phyloP scores from a whole-genome alignment of 2,797 vertebrate species.

The Pangasius mekongensis region DNA sequence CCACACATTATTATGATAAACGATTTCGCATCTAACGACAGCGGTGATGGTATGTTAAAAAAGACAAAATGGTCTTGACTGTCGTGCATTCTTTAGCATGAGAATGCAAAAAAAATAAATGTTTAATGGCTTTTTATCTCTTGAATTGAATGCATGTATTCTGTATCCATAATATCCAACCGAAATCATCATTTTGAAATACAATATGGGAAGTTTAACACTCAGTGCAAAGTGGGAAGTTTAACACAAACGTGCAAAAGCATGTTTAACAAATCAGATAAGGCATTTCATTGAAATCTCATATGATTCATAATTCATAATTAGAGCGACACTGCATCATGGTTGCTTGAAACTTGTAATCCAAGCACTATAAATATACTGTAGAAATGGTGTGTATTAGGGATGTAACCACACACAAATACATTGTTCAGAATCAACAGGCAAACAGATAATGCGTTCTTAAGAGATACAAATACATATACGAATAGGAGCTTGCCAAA shows the following conservation, averaged over 20 bases:
- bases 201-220: too few relatives aligned
- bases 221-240: too few relatives aligned
- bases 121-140: slow-evolving; percentile 1
- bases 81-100: background rate
- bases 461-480: background rate
- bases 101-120: background rate
- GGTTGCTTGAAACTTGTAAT: background rate
- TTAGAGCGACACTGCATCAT: background rate
- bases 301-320: background rate
- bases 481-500: background rate
- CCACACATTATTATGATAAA: slow-evolving; percentile 66
- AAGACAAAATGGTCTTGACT: slow-evolving; percentile 15
- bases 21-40: slow-evolving; percentile 67
- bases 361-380: background rate
- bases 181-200: background rate
- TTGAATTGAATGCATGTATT: slow-evolving; percentile 15
- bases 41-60: slow-evolving; percentile 47
- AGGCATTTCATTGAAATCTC: background rate
- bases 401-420: background rate
- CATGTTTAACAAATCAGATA: background rate
- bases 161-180: background rate
- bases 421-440: background rate
- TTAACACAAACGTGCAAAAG: background rate
- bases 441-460: background rate
- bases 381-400: background rate